Evolutionary conservation across 2,888 invertebrate species (phyloP), one percentile per base, ranked within the genome.

Genomic region (Eristalis intricaria): DNA sequence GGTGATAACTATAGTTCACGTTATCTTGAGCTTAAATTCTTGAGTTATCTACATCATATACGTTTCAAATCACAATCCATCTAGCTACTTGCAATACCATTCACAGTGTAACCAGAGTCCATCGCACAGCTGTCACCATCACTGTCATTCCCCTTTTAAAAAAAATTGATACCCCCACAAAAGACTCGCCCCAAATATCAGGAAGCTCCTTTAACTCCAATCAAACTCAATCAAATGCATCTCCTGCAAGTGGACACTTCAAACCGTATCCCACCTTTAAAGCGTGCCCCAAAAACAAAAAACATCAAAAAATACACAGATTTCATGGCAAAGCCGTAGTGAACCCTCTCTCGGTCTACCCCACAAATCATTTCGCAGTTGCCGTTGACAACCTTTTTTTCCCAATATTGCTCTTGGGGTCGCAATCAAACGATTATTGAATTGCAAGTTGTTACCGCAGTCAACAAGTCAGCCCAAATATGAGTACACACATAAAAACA

Each of bases 391-490:
- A 84, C 84, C 84, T 84, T 73, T 66, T n/a, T 32, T 80, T 87
- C 80, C 84, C 83, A 87, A 87, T 80, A 87, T 84, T 87, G 83
- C 83, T 80, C 84, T 84, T 87, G 87, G 87, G 87, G 87, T 87
- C 84, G 87, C 87, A 84, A 87, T 87, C 83, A 87, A 87, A 87
- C 83, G 87, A 84, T 87, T 87, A 87, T 87, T 87, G 87, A 87
- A 87, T 87, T 87, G 87, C 87, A 84, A 87, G 87, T 87, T 87
- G 87, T 87, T 87, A 87, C 87, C 87, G 65, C 87, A 87, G 87
- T 87, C 87, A 87, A 87, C 87, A 87, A 87, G 87, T 87, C 87
- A 87, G 63, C 64, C 76, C 84, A 76, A 84, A 83, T 87, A 84
- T 87, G 80, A 87, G 79, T 68, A 58, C 35, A 75, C 38, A 63